phyloP scores from a whole-genome alignment of 35 echinoderm and acorn worm genomes.

The Lytechinus variegatus region DNA sequence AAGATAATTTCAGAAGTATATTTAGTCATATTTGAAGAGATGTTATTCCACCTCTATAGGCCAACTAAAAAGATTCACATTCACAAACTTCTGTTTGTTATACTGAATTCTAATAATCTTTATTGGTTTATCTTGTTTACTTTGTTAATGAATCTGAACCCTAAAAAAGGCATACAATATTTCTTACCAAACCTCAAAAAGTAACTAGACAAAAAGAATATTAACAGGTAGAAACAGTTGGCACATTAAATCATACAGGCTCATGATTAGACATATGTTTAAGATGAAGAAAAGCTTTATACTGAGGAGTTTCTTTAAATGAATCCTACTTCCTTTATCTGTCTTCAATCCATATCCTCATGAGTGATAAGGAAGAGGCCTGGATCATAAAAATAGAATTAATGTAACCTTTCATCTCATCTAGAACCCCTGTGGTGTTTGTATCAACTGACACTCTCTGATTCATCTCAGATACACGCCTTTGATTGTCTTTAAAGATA shows the following conservation, averaged over 20 bases:
- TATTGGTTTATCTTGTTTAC: too few relatives aligned
- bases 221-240: neutral
- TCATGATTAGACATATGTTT: neutral
- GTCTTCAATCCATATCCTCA: neutral
- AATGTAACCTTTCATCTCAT: slow-evolving; percentile 2
- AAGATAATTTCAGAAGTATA: too few relatives aligned
- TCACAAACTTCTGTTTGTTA: too few relatives aligned
- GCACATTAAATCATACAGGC: neutral
- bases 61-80: too few relatives aligned
- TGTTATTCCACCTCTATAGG: too few relatives aligned
- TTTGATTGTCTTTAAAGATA: neutral
- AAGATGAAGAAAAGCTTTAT: neutral
- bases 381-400: neutral
- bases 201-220: too few relatives aligned
- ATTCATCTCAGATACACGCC: neutral
- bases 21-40: too few relatives aligned
- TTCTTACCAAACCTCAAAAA: too few relatives aligned
- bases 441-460: neutral
- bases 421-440: neutral
- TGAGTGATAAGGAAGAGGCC: neutral
- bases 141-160: too few relatives aligned
- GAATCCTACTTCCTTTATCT: neutral
- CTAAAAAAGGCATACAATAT: too few relatives aligned
- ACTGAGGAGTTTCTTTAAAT: neutral
- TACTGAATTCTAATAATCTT: too few relatives aligned